These are phyloP conservation scores for Corythoichthys intestinalis DNA, from an alignment of 2,113 vertebrate genomes.

Conservation along the genomic window DNA sequence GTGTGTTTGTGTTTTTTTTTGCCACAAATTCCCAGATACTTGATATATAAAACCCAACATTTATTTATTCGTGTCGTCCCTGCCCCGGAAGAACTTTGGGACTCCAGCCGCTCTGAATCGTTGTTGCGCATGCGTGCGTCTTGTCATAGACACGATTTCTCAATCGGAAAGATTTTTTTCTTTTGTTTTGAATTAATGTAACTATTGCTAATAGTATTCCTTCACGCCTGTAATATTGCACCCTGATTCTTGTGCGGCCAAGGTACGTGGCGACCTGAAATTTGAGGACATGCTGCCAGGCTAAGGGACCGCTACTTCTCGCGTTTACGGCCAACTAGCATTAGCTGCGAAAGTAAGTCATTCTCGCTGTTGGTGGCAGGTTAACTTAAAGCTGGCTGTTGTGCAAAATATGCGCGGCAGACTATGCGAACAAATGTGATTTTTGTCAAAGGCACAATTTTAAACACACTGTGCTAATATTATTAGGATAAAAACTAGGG, in stretches of 20 bases:
- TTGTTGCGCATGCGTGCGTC: slow-evolving; percentile 6
- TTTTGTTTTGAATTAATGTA: neutral
- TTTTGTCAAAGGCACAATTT: too few relatives aligned
- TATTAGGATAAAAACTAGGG: neutral
- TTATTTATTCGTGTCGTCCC: slow-evolving; percentile 34
- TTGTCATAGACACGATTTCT: slow-evolving; percentile 10
- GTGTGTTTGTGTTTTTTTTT: neutral
- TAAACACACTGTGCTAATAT: too few relatives aligned
- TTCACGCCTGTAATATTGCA: neutral
- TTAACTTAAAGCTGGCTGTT: slow-evolving; percentile 6
- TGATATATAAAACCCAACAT: neutral
- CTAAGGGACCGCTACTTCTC: neutral
- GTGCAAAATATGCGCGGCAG: neutral
- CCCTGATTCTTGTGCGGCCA: slow-evolving; percentile 5
- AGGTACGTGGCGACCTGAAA: slow-evolving; percentile 22
- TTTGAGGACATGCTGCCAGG: neutral
- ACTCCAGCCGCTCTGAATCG: neutral
- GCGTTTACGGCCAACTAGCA: slow-evolving; percentile 21
- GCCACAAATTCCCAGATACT: neutral
- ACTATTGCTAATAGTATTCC: neutral
- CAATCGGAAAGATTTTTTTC: neutral
- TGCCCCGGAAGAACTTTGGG: slow-evolving; percentile 50
- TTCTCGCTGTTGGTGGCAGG: slow-evolving; percentile 12
- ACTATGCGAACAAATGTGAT: neutral
- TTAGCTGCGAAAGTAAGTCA: slow-evolving; percentile 30